Evolutionary conservation across 1,140 invertebrate genomes (phyloP).

Genomic region (Tetragonula clypearis): DNA sequence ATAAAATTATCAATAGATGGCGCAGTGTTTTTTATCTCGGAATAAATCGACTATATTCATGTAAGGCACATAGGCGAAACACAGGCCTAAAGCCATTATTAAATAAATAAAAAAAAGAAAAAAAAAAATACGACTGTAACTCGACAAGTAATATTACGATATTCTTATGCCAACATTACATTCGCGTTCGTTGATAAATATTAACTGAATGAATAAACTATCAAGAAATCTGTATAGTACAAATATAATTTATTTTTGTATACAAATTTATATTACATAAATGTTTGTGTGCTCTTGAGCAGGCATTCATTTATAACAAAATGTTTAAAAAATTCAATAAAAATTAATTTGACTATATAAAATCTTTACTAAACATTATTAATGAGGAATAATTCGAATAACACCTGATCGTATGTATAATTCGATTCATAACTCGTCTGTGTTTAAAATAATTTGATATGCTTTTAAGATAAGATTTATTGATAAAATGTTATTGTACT

Average conservation of each 20-base stretch:
- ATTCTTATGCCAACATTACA: constrained; percentile 47
- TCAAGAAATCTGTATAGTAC: constrained; percentile 14
- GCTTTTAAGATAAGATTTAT: too few relatives aligned
- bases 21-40: not conserved
- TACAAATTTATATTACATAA: constrained; percentile 41
- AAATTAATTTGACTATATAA: constrained; percentile 36
- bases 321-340: constrained; percentile 16
- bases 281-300: constrained; percentile 14
- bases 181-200: constrained; percentile 71
- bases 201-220: constrained; percentile 25
- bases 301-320: constrained; percentile 20
- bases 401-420: too few relatives aligned
- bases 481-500: too few relatives aligned
- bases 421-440: too few relatives aligned
- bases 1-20: constrained; percentile 10
- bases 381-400: too few relatives aligned
- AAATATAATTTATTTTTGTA: constrained; percentile 33
- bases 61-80: too few relatives aligned
- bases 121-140: not conserved
- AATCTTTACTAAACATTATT: constrained; percentile 53
- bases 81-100: too few relatives aligned
- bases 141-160: constrained; percentile 18
- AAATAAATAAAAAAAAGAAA: too few relatives aligned
- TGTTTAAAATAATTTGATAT: too few relatives aligned
- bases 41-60: not conserved